Evolutionary conservation across 2,113 vertebrate genomes (phyloP).

Genomic region (Leptocoma aspasia): DNA sequence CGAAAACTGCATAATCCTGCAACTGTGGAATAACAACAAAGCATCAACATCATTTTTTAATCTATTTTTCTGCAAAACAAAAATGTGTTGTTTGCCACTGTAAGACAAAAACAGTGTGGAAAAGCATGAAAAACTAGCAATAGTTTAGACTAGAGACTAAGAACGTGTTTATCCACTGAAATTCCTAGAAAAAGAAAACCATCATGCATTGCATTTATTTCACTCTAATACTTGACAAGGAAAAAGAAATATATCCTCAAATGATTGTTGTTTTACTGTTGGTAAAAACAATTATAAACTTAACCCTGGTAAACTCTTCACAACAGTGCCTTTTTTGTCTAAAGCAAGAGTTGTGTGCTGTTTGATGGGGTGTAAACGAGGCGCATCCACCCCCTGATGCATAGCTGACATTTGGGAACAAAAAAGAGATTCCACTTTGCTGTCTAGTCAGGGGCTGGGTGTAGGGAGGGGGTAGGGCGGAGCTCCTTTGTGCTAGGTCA

Average conservation of each 20-base stretch:
- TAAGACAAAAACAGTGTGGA: neutral
- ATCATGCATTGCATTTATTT: neutral
- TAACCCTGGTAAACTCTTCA: neutral
- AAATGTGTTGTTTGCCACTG: neutral
- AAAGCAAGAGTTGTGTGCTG: neutral
- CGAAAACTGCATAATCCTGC: neutral
- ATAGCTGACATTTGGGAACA: neutral
- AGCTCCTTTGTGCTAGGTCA: neutral
- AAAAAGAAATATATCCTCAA: neutral
- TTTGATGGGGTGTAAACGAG: neutral
- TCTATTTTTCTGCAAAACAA: neutral
- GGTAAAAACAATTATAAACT: neutral
- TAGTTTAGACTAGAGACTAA: neutral
- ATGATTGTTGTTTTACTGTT: neutral
- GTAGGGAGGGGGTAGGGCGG: fast-evolving
- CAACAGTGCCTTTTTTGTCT: neutral
- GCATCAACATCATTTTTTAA: neutral
- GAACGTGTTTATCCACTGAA: neutral
- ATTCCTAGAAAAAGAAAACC: neutral
- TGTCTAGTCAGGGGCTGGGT: fast-evolving
- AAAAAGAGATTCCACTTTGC: neutral
- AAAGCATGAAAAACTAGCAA: neutral
- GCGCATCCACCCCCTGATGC: neutral
- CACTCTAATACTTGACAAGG: neutral
- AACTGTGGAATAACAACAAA: neutral